Evolutionary conservation across 2,888 invertebrate species (phyloP), one percentile per base, ranked within the genome.

Genomic region (Dexiosoma caninum): DNA sequence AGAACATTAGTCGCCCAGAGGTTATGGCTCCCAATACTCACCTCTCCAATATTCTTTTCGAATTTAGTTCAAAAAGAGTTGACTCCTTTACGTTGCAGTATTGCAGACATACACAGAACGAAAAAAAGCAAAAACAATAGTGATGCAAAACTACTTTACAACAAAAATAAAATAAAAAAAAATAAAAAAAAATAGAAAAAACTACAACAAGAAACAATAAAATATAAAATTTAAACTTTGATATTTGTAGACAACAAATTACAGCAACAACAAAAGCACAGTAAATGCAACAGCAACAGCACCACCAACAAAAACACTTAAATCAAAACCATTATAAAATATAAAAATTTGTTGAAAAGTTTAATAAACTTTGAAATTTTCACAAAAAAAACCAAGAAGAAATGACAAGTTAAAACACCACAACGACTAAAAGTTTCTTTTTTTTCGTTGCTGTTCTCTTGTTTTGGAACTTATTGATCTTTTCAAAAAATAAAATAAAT

Each of bases 181-280:
- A 55, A 44, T 23, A 46, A 44, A 37, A 62, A 23, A 27, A 23
- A 37, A 16, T 35, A 69, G 21, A 55, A 14, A 71, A 53, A 21
- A 27, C 6, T 27, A 27, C n/a, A 27, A 27, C 27, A 27, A 27
- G 27, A 27, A 60, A 72, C 55, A 79, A 79, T 69, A 69, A 62
- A 62, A 74, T 69, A 69, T 37, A 69, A 76, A 53, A 72, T 76
- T 76, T 81, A 71, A 81, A 81, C 80, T 81, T 81, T 81, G 80
- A 77, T 81, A 81, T 81, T 77, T 80, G 59, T 67, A 67, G 49
- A 59, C 40, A 81, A 66, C 53, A 71, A 76, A 64, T 40, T 37
- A 49, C 60, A 35, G n/a, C 14, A 30, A 59, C 27, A 30, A 30
- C 23, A 67, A 67, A 12, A 6, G 51, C 60, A 35, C 14, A 30